Evolutionary conservation across 2,888 invertebrate genomes (phyloP).

Genomic region (Panzeria rudis): DNA sequence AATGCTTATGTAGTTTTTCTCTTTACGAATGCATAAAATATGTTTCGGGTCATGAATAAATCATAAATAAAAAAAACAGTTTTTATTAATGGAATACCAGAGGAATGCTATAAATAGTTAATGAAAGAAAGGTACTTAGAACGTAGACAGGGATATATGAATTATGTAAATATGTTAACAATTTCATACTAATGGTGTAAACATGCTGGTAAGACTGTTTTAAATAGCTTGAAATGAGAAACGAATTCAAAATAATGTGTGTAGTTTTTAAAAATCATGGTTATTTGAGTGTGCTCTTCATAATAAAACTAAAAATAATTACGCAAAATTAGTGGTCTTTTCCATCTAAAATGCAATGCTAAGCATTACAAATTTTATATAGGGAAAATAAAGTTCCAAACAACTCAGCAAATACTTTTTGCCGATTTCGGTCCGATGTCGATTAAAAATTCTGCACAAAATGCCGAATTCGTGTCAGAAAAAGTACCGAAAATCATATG

Average conservation of each 20-base stretch:
- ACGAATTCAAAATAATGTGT: background rate
- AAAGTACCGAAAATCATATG: no score
- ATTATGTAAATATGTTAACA: constrained; percentile 7
- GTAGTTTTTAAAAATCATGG: background rate
- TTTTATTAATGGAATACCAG: constrained; percentile 38
- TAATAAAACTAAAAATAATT: no score
- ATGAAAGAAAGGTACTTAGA: constrained; percentile 21
- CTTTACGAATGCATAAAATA: constrained; percentile 35
- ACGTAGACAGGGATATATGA: constrained; percentile 8
- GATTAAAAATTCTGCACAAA: no score
- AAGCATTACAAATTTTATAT: no score
- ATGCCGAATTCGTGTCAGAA: no score
- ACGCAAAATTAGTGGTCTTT: no score
- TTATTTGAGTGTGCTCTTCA: background rate
- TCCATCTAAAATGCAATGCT: no score
- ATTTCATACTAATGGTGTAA: background rate
- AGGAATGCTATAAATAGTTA: constrained; percentile 30
- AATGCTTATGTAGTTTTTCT: constrained; percentile 1
- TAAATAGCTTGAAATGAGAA: background rate
- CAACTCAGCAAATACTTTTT: no score
- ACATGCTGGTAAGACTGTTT: background rate
- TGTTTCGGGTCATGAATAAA: constrained; percentile 54
- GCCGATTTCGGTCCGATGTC: no score
- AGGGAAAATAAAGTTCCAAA: no score
- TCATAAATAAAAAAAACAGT: constrained; percentile 31